Base-by-base conservation (phyloP, 2,113 vertebrate species). In the Grammatotria lemairii region DNA sequence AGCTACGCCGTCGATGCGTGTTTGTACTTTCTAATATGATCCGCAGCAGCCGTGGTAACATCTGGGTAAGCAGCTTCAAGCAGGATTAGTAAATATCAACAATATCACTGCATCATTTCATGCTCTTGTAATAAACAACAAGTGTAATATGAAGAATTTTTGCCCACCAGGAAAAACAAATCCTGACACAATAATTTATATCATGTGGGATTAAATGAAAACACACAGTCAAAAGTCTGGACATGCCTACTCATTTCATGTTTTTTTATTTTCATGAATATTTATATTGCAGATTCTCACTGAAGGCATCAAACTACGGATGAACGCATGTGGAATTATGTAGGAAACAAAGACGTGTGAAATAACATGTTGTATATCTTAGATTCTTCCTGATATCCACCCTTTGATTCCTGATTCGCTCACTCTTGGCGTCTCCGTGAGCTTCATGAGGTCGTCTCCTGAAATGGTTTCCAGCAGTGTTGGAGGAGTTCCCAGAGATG, bases 41-140 rank as follows among this genome's bases (percentile, higher is more conserved):
- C 82, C 31, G 3, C 16, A 58, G 14, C 26, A 45, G 65, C 60
- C 1, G 9, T 7, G 63, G n/a, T 68, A 81, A 84, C 87, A 84
- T 78, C 87, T 85, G 83, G 80, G 55, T 87, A 38, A 86, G 82
- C 84, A 75, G 57, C 65, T 86, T 55, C 21, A 60, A 54, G 57
- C 58, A 12, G 58, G 57, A 83, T 87, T 23, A 79, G 75, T 84
- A 65, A 89, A 58, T 31, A 40, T 60, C 55, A 83, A 58, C 47
- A 10, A 11, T 12, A 85, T 86, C 85, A 13, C 63, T 0, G 8
- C n/a, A 9, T 42, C 38, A 80, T 40, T 28, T 31, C 70, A 75
- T 26, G 23, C 9, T 49, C 16, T 28, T 28, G 4, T 26, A 47
- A 47, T 47, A 47, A 75, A 75, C 65, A 70, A 5, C 21, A 47